Evolutionary conservation across 2,797 vertebrate species (phyloP), one percentile per base, ranked within the genome.

Genomic region (Oreortyx pictus): DNA sequence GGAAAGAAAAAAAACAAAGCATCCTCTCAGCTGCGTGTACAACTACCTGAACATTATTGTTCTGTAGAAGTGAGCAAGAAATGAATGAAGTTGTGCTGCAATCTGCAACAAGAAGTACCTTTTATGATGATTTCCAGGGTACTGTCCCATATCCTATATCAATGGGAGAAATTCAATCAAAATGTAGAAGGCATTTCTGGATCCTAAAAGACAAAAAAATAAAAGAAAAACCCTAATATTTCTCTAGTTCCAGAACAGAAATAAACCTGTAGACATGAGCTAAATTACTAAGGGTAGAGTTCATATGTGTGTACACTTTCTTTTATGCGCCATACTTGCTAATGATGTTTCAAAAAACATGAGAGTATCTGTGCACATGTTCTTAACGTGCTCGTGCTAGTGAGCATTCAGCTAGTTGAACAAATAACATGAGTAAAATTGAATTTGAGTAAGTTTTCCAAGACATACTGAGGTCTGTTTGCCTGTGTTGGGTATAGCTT

Each of bases 181-280:
- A 87, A 70, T 11, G 7, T 33, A 65, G 76, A 41, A n/a, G 72
- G 13, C 2, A 23, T 35, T 82, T 79, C n/a, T 64, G 24, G 62
- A 47, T 73, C 20, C 14, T 39, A 24, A 76, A 46, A 20, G 19
- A 24, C 23, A 24, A 52, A 27, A 52, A 52, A 27, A 27, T n/a
- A n/a, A 27, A 27, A 19, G 5, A 44, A 50, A 0, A 0, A 11
- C 46, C 67, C 41, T 52, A 68, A 67, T n/a, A 4, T 5, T 35
- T 47, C 18, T 35, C 54, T 78, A 39, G 3, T n/a, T 86, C 50
- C 64, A 73, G 66, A 49, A 33, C 4, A 33, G 18, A 71, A 81
- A 22, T 24, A 64, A 78, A 62, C 1, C 41, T 67, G 7, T 9
- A 60, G 6, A 56, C 5, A 25, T 29, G 4, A 75, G 25, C 68